phyloP scores from a whole-genome alignment of 2,888 invertebrate species.

The Ischnus inquisitorius region DNA sequence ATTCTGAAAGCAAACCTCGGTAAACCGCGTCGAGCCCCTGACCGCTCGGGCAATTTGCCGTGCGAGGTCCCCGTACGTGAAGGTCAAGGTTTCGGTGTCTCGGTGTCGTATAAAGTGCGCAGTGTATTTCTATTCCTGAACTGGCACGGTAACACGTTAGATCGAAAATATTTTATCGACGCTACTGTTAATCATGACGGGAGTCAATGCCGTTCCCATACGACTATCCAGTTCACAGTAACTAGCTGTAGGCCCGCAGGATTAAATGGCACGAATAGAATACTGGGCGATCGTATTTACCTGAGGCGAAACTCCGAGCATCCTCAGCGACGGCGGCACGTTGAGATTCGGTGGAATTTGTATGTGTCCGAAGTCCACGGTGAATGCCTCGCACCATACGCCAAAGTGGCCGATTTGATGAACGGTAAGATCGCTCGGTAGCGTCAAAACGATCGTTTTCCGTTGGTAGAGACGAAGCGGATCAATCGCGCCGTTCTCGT shows the following conservation, averaged over 20 bases:
- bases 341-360: slow-evolving; percentile 91
- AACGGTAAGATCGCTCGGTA: slow-evolving; percentile 95
- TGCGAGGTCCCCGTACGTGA: too few species aligned
- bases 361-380: slow-evolving; percentile 96
- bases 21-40: too few species aligned
- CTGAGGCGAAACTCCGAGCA: slow-evolving; percentile 97
- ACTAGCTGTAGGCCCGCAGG: neutral
- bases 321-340: slow-evolving; percentile 96
- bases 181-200: too few species aligned
- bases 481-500: slow-evolving; percentile 95
- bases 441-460: slow-evolving; percentile 95
- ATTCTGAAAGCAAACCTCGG: too few species aligned
- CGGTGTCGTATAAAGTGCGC: too few species aligned
- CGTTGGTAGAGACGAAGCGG: slow-evolving; percentile 93
- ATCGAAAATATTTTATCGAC: too few species aligned
- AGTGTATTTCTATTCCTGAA: too few species aligned
- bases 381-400: slow-evolving; percentile 97
- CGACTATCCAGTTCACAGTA: neutral
- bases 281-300: slow-evolving; percentile 86
- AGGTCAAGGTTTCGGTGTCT: too few species aligned
- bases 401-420: slow-evolving; percentile 97
- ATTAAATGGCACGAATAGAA: neutral
- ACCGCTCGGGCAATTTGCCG: too few species aligned
- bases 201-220: too few species aligned
- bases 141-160: too few species aligned